Conservation (phyloP, 2,888 invertebrate genomes). For the Digitonthophagus gazella region DNA sequence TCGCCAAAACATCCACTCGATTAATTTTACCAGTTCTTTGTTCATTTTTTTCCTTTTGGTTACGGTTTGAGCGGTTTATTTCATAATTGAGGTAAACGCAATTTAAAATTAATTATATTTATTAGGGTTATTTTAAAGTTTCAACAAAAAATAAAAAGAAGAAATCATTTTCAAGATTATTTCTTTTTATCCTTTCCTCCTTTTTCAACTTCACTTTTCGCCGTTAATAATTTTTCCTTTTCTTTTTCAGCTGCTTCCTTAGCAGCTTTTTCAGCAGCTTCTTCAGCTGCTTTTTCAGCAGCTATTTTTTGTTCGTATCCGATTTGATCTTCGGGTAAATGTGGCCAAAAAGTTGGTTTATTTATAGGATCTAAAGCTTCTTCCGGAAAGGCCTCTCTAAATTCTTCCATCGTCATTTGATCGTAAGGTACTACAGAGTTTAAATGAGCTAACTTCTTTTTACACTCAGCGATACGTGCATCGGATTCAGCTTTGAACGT, state of each 20-base stretch:
- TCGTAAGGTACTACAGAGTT: constrained; percentile 72
- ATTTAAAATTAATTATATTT: neutral
- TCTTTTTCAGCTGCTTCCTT: neutral
- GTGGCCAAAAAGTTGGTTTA: constrained; percentile 86
- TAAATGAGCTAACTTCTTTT: constrained; percentile 65
- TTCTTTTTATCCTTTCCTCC: neutral
- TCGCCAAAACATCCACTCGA: constrained; percentile 8
- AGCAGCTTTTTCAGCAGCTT: neutral
- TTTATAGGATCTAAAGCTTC: constrained; percentile 69
- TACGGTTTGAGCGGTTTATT: neutral
- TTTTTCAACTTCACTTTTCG: neutral
- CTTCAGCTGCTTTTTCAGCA: neutral
- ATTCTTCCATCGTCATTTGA: constrained; percentile 92
- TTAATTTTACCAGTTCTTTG: constrained; percentile 6
- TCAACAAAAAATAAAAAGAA: no score
- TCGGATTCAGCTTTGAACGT: constrained; percentile 63
- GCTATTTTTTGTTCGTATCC: constrained; percentile 53
- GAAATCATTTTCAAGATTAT: neutral
- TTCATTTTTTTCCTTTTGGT: neutral
- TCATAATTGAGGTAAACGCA: constrained; percentile 1
- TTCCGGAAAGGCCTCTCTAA: constrained; percentile 75
- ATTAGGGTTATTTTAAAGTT: no score
- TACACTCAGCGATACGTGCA: constrained; percentile 57
- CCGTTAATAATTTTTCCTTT: neutral
- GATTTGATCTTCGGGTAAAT: constrained; percentile 66